Evolutionary conservation across 1,140 invertebrate genomes (phyloP), one percentile per base, ranked within the genome.

Genomic region (Myzus persicae): DNA sequence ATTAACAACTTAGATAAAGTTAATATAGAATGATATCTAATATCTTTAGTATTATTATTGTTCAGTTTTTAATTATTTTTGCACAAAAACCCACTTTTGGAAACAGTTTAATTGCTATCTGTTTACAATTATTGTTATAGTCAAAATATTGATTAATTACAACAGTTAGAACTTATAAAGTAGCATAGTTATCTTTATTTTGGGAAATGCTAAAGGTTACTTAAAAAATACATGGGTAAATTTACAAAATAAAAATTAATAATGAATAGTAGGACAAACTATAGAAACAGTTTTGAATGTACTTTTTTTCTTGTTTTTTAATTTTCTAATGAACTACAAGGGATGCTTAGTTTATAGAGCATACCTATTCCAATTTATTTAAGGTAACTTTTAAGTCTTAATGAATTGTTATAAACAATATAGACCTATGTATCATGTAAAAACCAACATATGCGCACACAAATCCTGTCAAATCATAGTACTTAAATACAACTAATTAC

Each of bases 371-470:
- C 11, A 67, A 67, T n/a, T 18, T 67, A 67, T 67, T n/a, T n/a
- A 67, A n/a, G 4, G 59, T n/a, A n/a, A n/a, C 1, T 18, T 76
- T 76, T n/a, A 76, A 76, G 11, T n/a, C 31, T 1, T 76, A 76
- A 76, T 1, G n/a, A n/a, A n/a, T 5, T 59, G 0, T 67, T n/a
- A 1, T n/a, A 67, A 67, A 8, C 1, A n/a, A 4, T n/a, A n/a
- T 67, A n/a, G 26, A 59, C 26, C 26, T 31, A 59, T 26, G 1
- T 31, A 59, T 31, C 54, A 59, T 59, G 26, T 26, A 59, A 59
- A 54, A 9, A 59, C 9, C 9, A 59, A 31, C 54, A 31, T 11
- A 31, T 0, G 26, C 54, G 26, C 8, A 59, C 3, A 11, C 1
- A 31, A 67, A 67, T 24, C n/a, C 11, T 67, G 22, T n/a, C 0